Base-by-base conservation (phyloP, 2,113 vertebrate genomes). In the Coptodon bakossiorum region DNA sequence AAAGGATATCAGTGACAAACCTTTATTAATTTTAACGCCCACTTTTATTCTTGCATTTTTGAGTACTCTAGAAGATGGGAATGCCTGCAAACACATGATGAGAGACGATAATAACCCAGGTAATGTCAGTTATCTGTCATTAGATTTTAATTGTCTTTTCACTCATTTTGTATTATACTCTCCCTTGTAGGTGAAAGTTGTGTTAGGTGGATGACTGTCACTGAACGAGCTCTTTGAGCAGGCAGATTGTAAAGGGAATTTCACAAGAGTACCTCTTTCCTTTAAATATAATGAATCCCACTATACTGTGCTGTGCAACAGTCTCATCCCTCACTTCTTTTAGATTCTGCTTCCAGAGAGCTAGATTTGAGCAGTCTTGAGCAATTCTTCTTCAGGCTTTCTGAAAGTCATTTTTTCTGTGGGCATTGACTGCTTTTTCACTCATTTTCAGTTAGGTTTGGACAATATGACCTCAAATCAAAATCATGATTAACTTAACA, bases 71-170 rank as follows among this genome's bases (percentile, higher is more conserved):
- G 5, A 19, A 11, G 59, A 34, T 34, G 29, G 29, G 9, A 63
- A 7, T 11, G 29, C 59, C 29, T 63, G 9, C 9, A 29, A 34
- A 11, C 5, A 63, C 59, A 63, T 11, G 29, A 63, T 19, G 29
- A 63, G 9, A 63, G 9, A 63, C 9, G 0, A 7, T 63, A 34
- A 63, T 63, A 11, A 63, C 59, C 9, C 31, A 63, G 59, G 9
- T 63, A 63, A 36, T 63, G 59, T 36, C 59, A 63, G 16, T 63
- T 19, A 63, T n/a, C 59, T 36, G 59, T 63, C 31, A 63, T 63
- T 63, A n/a, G 59, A 36, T 63, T 63, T 63, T n/a, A 63, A 7
- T 63, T 6, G 34, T 63, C 9, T 36, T 63, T 63, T 34, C 59
- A 6, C 16, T 63, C 16, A 36, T 61, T 34, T 61, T 59, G 10